A percentile compares a stretch with the other conserved stretches of the same genome.
phyloP scores from a whole-genome alignment of 2,113 vertebrate species.

The Rhinolophus ferrumequinum region DNA sequence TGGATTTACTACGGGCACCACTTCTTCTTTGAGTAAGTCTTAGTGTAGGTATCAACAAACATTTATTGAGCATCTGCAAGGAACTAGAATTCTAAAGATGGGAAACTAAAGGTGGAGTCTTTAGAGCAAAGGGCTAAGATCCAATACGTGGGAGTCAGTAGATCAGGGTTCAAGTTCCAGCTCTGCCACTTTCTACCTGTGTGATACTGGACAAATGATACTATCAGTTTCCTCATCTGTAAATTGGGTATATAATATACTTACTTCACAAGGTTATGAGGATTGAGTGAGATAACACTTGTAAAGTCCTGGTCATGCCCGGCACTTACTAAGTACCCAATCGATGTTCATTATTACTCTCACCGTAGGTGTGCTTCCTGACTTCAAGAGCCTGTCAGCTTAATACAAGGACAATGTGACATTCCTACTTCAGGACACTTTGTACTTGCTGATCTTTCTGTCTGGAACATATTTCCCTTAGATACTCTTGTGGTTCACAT shows the following conservation, averaged over 20 bases:
- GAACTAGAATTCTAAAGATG: neutral
- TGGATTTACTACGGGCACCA: neutral
- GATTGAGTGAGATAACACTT: neutral
- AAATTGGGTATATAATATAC: neutral
- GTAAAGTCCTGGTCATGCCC: neutral
- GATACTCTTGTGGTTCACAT: accelerated
- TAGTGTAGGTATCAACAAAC: neutral
- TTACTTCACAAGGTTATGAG: neutral
- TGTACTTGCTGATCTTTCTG: neutral
- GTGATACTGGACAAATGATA: neutral
- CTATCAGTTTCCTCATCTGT: neutral
- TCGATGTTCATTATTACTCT: neutral
- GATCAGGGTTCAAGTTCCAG: neutral
- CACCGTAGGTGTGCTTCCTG: neutral
- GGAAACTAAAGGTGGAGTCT: neutral
- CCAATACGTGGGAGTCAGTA: neutral
- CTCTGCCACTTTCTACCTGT: neutral
- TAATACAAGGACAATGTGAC: neutral
- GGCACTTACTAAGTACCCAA: neutral
- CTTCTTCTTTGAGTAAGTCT: neutral
- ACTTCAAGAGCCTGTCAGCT: neutral
- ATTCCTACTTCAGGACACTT: neutral
- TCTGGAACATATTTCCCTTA: neutral
- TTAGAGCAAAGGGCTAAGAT: neutral
- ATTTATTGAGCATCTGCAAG: neutral